A percentile compares a stretch with the other conserved stretches of the same genome.
phyloP scores from a whole-genome alignment of 2,797 vertebrate species.

The Cryptoprocta ferox region DNA sequence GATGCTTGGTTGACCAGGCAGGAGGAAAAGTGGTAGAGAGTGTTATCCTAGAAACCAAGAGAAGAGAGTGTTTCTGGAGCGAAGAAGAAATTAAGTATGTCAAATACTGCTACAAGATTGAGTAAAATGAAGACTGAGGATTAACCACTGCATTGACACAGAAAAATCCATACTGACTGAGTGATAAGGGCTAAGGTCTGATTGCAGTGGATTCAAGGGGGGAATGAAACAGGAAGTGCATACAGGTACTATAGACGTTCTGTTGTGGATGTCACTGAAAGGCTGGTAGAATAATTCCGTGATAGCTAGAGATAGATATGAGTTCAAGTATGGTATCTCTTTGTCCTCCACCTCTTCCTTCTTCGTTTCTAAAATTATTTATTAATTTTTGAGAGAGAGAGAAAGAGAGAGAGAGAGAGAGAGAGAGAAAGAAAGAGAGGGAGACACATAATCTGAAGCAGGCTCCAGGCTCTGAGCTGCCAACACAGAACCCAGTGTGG shows the following conservation, averaged over 20 bases:
- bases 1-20: not conserved
- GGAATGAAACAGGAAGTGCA: not conserved
- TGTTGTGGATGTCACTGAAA: not conserved
- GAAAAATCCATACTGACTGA: not conserved
- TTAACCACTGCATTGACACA: not conserved
- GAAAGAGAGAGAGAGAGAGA: no score
- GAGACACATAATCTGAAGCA: no score
- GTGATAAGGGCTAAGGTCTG: not conserved
- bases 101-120: not conserved
- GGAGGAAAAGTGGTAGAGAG: not conserved
- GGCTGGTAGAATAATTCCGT: not conserved
- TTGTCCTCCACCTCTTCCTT: not conserved
- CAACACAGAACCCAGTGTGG: no score
- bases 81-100: not conserved
- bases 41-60: not conserved
- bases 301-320: not conserved
- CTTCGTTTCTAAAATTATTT: no score
- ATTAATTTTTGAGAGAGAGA: no score
- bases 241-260: not conserved
- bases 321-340: not conserved
- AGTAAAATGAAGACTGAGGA: not conserved
- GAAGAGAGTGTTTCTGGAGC: not conserved
- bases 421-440: no score
- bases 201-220: not conserved
- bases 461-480: no score